A percentile compares a stretch with the other conserved stretches of the same genome.
Evolutionary conservation across 2,797 vertebrate species (phyloP).

Genomic region (Echiichthys vipera): DNA sequence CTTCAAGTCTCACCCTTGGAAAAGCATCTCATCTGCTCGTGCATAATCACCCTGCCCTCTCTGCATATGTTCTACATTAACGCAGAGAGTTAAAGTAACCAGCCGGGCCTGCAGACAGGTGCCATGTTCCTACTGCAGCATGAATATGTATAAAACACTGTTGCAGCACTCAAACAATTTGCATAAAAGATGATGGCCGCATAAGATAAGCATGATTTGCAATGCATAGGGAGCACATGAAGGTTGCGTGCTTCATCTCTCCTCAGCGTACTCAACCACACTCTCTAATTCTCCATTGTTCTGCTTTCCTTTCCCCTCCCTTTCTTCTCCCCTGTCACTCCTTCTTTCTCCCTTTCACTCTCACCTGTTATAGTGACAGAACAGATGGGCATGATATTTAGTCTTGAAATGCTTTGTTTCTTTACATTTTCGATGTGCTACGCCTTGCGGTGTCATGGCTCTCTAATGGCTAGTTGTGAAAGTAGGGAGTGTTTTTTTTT

Average conservation of each 20-base stretch:
- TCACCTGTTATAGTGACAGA: conserved; percentile 4
- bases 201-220: conserved; percentile 73
- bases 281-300: conserved; percentile 9
- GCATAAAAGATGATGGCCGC: conserved; percentile 78
- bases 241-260: conserved; percentile 55
- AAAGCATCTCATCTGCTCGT: conserved; percentile 48
- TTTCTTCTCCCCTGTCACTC: not conserved
- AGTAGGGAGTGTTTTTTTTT: not conserved
- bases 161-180: conserved; percentile 75
- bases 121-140: conserved; percentile 59
- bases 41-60: conserved; percentile 60
- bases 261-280: not conserved
- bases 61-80: conserved; percentile 71
- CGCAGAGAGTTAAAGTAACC: conserved; percentile 56
- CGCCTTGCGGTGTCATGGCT: conserved; percentile 13
- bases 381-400: conserved; percentile 25
- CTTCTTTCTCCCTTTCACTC: not conserved
- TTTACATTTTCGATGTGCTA: conserved; percentile 20
- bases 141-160: conserved; percentile 73
- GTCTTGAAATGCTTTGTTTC: conserved; percentile 17
- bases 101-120: conserved; percentile 69
- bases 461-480: conserved; percentile 7
- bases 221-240: conserved; percentile 71
- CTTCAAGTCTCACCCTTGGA: conserved; percentile 23
- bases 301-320: too few relatives aligned